phyloP scores from a whole-genome alignment of 23 tunicate species.

The Halocynthia roretzi region DNA sequence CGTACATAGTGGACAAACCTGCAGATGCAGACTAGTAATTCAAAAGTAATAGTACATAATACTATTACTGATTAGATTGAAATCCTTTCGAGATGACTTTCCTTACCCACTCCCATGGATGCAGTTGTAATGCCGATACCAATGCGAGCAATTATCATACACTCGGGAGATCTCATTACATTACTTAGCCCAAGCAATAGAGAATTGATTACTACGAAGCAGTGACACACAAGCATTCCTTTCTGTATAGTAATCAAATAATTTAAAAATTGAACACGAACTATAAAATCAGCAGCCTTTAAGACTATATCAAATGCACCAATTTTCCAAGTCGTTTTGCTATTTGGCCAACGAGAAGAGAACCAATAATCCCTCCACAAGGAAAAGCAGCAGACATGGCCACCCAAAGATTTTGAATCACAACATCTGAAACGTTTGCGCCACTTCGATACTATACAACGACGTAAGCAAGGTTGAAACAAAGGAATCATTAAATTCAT shows the following conservation, averaged over 20 bases:
- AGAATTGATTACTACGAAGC: constrained; percentile 7
- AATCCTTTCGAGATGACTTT: too few species aligned
- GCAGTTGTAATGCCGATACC: constrained; percentile 23
- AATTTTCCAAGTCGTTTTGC: not conserved
- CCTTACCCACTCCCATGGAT: constrained; percentile 21
- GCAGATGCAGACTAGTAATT: not conserved
- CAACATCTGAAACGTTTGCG: not conserved
- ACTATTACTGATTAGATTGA: too few species aligned
- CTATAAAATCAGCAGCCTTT: too few species aligned
- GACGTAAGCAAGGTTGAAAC: not conserved
- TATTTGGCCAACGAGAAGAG: not conserved
- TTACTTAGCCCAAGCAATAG: constrained; percentile 25
- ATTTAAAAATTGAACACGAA: too few species aligned
- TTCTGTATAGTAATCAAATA: constrained; percentile 1
- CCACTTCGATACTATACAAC: not conserved
- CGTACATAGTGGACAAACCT: constrained; percentile 48
- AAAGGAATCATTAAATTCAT: too few species aligned
- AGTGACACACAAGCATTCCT: constrained; percentile 13
- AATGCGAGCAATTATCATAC: constrained; percentile 23
- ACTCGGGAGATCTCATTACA: constrained; percentile 15
- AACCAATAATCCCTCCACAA: constrained; percentile 11
- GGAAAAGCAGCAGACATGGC: constrained; percentile 11
- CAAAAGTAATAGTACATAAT: too few species aligned
- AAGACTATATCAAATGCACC: not conserved
- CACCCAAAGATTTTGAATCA: constrained; percentile 13